phyloP scores from a whole-genome alignment of 92 coral and sea anemone species.

The Chrysogorgia sp. region DNA sequence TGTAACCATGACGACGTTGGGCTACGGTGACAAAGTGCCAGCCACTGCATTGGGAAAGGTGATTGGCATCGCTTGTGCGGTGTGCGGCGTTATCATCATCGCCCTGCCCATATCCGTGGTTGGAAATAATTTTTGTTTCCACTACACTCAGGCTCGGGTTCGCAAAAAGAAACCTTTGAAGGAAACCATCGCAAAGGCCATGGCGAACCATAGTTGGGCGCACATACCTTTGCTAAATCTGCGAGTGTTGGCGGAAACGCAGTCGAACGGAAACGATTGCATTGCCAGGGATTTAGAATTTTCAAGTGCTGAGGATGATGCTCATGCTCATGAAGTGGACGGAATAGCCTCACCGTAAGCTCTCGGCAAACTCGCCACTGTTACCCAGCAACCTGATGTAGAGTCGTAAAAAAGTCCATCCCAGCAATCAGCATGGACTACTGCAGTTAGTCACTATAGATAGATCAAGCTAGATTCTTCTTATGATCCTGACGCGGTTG shows the following conservation, averaged over 20 bases:
- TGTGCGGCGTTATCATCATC: conserved; percentile 89
- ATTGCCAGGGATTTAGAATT: neutral
- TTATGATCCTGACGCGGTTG: too few species aligned
- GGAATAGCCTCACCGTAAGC: neutral
- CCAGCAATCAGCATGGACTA: too few species aligned
- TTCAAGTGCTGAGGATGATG: conserved; percentile 8
- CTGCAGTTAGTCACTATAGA: too few species aligned
- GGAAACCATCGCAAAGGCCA: conserved; percentile 28
- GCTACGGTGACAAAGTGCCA: conserved; percentile 96
- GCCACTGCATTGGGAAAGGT: conserved; percentile 86
- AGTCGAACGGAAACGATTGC: neutral
- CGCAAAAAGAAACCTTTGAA: conserved; percentile 85
- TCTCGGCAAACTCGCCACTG: conserved; percentile 23
- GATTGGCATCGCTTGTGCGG: conserved; percentile 88
- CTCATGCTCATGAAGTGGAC: neutral
- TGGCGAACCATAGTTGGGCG: too few species aligned
- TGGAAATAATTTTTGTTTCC: conserved; percentile 89
- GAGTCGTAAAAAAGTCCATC: neutral
- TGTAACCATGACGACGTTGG: conserved; percentile 93
- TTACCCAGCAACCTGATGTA: too few species aligned
- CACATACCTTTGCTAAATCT: conserved; percentile 34
- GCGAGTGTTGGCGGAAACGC: conserved; percentile 21
- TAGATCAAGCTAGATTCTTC: too few species aligned
- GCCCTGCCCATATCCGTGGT: conserved; percentile 98
- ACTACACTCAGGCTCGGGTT: conserved; percentile 95